A percentile compares a stretch with the other conserved stretches of the same genome.
These are phyloP conservation scores for Ectropis grisescens DNA, from an alignment of 1,140 invertebrate species.

Conservation along the genomic window DNA sequence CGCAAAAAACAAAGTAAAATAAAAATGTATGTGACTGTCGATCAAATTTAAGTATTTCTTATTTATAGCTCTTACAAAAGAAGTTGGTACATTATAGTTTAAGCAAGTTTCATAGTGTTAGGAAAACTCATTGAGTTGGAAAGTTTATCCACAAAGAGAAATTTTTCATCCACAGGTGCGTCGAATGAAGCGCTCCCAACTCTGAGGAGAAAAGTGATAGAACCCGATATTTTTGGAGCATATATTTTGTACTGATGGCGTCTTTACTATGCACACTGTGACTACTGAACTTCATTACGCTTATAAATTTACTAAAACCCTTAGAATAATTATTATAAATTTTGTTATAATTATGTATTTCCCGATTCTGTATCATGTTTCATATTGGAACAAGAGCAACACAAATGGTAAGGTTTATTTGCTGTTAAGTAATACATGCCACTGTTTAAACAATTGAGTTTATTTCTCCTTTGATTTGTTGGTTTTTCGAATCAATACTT, in stretches of 20 bases:
- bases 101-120: slow-evolving; percentile 5
- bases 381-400: too few species aligned
- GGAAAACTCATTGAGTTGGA: too few species aligned
- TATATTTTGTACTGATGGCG: slow-evolving; percentile 16
- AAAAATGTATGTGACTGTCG: too few species aligned
- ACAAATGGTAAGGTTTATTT: too few species aligned
- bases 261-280: slow-evolving; percentile 5
- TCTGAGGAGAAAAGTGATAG: slow-evolving; percentile 24
- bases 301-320: slow-evolving; percentile 12
- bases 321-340: slow-evolving; percentile 3
- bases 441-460: too few species aligned
- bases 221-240: slow-evolving; percentile 53
- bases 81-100: slow-evolving; percentile 1
- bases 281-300: slow-evolving; percentile 11
- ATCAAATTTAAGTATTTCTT: too few species aligned
- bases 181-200: slow-evolving; percentile 38
- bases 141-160: background rate
- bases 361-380: too few species aligned
- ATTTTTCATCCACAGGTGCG: slow-evolving; percentile 31
- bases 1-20: too few species aligned
- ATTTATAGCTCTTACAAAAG: background rate
- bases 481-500: too few species aligned
- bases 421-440: too few species aligned
- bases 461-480: too few species aligned
- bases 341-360: background rate